These are phyloP conservation scores for Paramisgurnus dabryanus DNA, from an alignment of 2,113 vertebrate species.

Conservation along the genomic window DNA sequence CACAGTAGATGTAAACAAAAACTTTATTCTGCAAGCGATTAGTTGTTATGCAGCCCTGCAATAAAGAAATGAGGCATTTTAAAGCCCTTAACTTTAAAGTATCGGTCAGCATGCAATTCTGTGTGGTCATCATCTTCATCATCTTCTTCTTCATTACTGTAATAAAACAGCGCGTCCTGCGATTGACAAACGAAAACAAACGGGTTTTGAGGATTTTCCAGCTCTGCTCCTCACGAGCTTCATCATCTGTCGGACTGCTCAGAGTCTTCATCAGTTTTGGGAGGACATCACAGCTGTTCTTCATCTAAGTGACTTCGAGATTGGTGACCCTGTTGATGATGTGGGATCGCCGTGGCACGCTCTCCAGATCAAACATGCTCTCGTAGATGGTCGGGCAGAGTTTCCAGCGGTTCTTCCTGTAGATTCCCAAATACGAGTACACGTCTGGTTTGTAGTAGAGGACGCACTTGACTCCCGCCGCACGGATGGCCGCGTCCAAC, in stretches of 20 bases:
- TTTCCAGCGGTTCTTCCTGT: slow-evolving; percentile 88
- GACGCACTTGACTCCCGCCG: slow-evolving; percentile 82
- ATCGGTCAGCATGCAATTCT: no score
- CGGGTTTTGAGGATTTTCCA: background rate
- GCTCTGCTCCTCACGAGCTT: background rate
- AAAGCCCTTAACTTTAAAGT: no score
- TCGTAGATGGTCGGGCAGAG: slow-evolving; percentile 90
- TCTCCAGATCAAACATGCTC: slow-evolving; percentile 86
- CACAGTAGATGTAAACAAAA: no score
- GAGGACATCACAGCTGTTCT: no score
- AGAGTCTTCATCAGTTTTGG: background rate
- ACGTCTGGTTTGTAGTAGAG: slow-evolving; percentile 88
- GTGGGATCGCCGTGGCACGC: slow-evolving; percentile 81
- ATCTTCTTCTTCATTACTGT: no score
- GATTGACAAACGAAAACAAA: background rate
- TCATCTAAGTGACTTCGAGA: slow-evolving; percentile 71
- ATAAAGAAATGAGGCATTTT: no score
- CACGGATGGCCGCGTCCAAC: slow-evolving; percentile 80
- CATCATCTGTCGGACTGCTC: no score
- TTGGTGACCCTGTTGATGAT: slow-evolving; percentile 83
- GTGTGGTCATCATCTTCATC: no score
- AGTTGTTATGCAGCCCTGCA: no score
- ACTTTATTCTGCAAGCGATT: no score
- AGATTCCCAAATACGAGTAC: slow-evolving; percentile 88
- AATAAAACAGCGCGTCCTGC: no score